These are phyloP conservation scores for Aphyosemion australe DNA, from an alignment of 2,113 vertebrate species.

Conservation along the genomic window DNA sequence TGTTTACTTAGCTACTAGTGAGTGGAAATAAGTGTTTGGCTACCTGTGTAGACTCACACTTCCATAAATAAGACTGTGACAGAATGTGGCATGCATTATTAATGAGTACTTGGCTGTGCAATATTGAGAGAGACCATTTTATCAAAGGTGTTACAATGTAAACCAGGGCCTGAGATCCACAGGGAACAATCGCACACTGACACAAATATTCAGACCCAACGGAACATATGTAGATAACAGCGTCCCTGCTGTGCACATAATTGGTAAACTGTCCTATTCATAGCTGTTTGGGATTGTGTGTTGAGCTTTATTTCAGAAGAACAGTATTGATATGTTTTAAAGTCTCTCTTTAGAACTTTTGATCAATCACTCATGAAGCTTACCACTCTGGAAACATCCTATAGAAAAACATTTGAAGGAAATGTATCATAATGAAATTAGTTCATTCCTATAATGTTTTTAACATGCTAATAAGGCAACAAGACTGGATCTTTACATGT, in stretches of 20 bases:
- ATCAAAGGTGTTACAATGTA: slow-evolving; percentile 53
- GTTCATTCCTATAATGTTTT: no score
- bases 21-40: slow-evolving; percentile 26
- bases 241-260: not conserved
- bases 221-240: not conserved
- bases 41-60: slow-evolving; percentile 10
- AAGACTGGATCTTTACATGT: no score
- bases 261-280: not conserved
- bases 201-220: not conserved
- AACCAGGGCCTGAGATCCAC: slow-evolving; percentile 17
- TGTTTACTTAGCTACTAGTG: slow-evolving; percentile 53
- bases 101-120: slow-evolving; percentile 45
- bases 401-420: no score
- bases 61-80: slow-evolving; percentile 55
- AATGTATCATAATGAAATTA: no score
- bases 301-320: not conserved
- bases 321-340: no score
- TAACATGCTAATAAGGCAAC: no score
- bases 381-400: not conserved
- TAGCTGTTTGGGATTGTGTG: not conserved
- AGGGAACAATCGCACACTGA: slow-evolving; percentile 8
- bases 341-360: no score
- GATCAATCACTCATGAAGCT: not conserved
- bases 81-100: slow-evolving; percentile 61
- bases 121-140: slow-evolving; percentile 33